A percentile compares a stretch with the other conserved stretches of the same genome.
Evolutionary conservation across 2,888 invertebrate species (phyloP).

Genomic region (Gasteruption jaculator): DNA sequence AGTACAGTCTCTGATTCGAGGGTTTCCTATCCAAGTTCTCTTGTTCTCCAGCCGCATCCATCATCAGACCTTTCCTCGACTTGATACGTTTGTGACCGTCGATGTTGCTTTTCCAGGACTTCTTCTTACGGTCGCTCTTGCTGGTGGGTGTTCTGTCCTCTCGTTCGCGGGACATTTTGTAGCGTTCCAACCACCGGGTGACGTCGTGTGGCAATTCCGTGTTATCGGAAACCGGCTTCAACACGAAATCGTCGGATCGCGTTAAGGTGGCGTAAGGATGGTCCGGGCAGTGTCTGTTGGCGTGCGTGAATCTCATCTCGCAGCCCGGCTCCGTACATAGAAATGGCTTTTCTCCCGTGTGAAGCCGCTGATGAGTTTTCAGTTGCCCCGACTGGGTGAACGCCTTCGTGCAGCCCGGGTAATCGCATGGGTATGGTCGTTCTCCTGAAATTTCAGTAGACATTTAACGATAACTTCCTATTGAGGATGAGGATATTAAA

Average conservation of each 20-base stretch:
- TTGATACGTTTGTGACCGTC: slow-evolving; percentile 51
- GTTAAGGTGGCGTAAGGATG: slow-evolving; percentile 63
- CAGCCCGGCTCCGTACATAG: slow-evolving; percentile 63
- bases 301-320: slow-evolving; percentile 68
- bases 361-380: slow-evolving; percentile 72
- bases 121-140: slow-evolving; percentile 50
- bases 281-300: slow-evolving; percentile 69
- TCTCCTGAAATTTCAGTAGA: slow-evolving; percentile 59
- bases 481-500: background rate
- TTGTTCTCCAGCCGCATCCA: slow-evolving; percentile 49
- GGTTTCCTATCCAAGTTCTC: slow-evolving; percentile 43
- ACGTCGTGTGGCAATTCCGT: slow-evolving; percentile 55
- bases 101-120: slow-evolving; percentile 50
- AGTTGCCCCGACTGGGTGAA: slow-evolving; percentile 76
- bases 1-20: slow-evolving; percentile 40
- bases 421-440: slow-evolving; percentile 70
- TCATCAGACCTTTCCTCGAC: slow-evolving; percentile 52
- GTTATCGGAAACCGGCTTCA: slow-evolving; percentile 52
- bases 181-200: slow-evolving; percentile 55
- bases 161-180: slow-evolving; percentile 47
- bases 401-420: slow-evolving; percentile 65
- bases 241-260: slow-evolving; percentile 54
- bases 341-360: slow-evolving; percentile 75
- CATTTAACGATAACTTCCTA: background rate
- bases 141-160: slow-evolving; percentile 48